Base-by-base conservation (phyloP, 1,140 invertebrate species). In the Acromyrmex heyeri region DNA sequence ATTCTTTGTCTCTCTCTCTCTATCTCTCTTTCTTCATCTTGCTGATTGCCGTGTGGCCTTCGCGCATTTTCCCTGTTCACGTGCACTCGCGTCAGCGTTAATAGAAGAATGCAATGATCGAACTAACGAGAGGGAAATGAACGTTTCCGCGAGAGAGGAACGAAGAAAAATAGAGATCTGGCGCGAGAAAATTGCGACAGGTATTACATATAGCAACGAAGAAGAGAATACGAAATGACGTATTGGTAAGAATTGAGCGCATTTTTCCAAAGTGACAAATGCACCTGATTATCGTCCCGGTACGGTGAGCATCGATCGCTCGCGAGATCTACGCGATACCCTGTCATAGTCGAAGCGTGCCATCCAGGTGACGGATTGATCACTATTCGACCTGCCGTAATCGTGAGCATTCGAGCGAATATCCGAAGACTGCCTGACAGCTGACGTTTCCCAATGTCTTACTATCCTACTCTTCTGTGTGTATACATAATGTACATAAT, bases 241-340 rank as follows among this genome's bases (percentile, higher is more conserved):
- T 91, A 92, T 91, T 82, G 90, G 87, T 81, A 87, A 89, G 86
- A 87, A 88, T 82, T 88, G 88, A 57, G 78, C 30, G 34, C 77
- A 83, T 92, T 93, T 92, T 92, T 93, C 90, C 86, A 88, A 38
- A 83, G 87, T 93, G 92, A 93, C 91, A 92, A 93, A 93, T 91
- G 90, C 78, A 83, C 61, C 81, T 88, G 89, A 93, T 93, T 92
- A 89, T 27, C 88, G 81, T 48, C 14, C 50, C 61, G 70, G 44
- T 44, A 64, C 59, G 88, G 86, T 88, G 88, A 91, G 90, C 82
- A 62, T 75, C 90, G 92, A 92, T 91, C 91, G 90, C 87, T 86
- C 82, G 70, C 64, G 44, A 64, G 59, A 76, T 55, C 5, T 34
- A 3, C 12, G 48, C 27, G 55, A 61, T 81, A 81, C n/a, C 30